phyloP scores from a whole-genome alignment of 2,113 vertebrate species.

The Myrmecobius fasciatus region DNA sequence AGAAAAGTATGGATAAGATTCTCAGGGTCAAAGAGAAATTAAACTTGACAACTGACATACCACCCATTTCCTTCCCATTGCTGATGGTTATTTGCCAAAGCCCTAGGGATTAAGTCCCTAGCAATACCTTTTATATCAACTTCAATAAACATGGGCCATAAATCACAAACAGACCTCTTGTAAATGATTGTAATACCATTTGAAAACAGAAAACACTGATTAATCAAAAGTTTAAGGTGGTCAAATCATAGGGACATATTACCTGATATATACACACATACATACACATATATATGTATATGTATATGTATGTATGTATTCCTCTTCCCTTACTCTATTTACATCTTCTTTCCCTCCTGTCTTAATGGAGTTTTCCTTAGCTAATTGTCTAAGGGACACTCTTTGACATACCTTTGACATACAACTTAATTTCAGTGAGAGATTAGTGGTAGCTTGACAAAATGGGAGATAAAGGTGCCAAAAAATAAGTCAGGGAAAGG shows the following conservation, averaged over 20 bases:
- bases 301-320: not conserved
- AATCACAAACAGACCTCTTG: conserved; percentile 80
- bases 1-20: conserved; percentile 78
- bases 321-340: not conserved
- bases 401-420: not conserved
- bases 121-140: conserved; percentile 76
- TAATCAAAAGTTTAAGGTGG: conserved; percentile 64
- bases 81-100: conserved; percentile 80
- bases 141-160: conserved; percentile 74
- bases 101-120: conserved; percentile 75
- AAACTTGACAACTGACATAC: conserved; percentile 81
- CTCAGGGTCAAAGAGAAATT: conserved; percentile 74
- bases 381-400: not conserved
- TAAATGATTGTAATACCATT: conserved; percentile 72
- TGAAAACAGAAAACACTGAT: conserved; percentile 69
- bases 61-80: conserved; percentile 80
- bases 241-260: not conserved
- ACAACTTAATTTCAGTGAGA: not conserved
- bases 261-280: not conserved
- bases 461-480: not conserved
- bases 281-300: too few species aligned
- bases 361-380: not conserved
- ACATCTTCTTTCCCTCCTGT: not conserved
- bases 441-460: conserved; percentile 14
- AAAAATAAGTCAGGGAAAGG: conserved; percentile 7